Evolutionary conservation across 2,113 vertebrate species (phyloP), one percentile per base, ranked within the genome.

Genomic region (Pangasianodon hypophthalmus): DNA sequence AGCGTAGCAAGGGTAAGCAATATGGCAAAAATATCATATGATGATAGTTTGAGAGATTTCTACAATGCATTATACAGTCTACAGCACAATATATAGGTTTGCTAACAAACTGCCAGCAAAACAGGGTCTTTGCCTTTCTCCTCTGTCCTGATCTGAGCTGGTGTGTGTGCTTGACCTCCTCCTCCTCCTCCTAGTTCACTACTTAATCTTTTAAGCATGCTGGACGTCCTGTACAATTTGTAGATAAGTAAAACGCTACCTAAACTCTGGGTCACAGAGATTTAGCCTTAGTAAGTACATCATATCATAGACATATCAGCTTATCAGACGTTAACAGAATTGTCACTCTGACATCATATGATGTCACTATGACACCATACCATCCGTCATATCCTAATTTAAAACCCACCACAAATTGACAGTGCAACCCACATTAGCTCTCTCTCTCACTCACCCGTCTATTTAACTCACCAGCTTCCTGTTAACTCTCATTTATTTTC

Each of bases 391-490:
- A 56, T 56, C 18, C n/a, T 32, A 58, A 37, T 37, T 58, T 56
- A 58, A 1, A 83, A 29, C 4, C 46, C 24, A n/a, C 6, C 18
- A 37, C 18, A 83, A 56, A 18, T 6, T 58, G 52, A 37, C 14
- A 19, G 32, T 83, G 52, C n/a, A 83, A 21, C 37, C 6, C 48
- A 62, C 56, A 13, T 44, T 6, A 24, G 10, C 6, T 2, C 11
- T 83, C n/a, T 83, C 79, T n/a, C 48, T 79, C 67, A 64, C 24
- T 54, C 50, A 83, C 26, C 29, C 9, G 79, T 29, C 79, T 84
- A 41, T 41, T 41, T 24, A 58, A 11, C 82, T 26, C 18, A 62
- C 19, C 1, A 60, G n/a, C 14, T 24, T 60, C 52, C 37, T 62
- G 19, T 84, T 62, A 84, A 62, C 56, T 16, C 29, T 62, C 14